Percentiles rank a stretch among this genome's conserved stretches.
Evolutionary conservation across 1,140 invertebrate species (phyloP).

Genomic region (Cecropterus lyciades): DNA sequence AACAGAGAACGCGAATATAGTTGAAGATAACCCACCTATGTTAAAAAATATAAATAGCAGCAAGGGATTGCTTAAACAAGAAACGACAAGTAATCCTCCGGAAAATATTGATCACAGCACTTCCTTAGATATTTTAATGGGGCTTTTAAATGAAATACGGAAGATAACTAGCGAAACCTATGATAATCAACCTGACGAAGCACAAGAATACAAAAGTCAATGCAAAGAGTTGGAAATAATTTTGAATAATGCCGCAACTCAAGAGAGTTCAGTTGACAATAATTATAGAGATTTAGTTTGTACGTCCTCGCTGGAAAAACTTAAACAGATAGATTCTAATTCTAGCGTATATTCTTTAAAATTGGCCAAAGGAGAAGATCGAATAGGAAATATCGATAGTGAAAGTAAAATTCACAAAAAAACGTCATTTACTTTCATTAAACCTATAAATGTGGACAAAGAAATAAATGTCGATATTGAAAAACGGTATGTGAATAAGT

Average conservation of each 20-base stretch:
- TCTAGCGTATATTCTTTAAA: constrained; percentile 49
- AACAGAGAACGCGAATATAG: neutral
- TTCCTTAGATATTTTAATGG: constrained; percentile 70
- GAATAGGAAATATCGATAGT: too few relatives aligned
- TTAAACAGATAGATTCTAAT: constrained; percentile 46
- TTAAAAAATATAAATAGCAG: neutral
- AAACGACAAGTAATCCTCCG: constrained; percentile 9
- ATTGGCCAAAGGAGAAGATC: constrained; percentile 41
- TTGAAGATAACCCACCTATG: neutral
- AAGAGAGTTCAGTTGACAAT: constrained; percentile 42
- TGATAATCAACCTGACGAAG: constrained; percentile 25
- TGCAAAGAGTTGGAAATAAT: constrained; percentile 50
- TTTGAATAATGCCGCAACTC: constrained; percentile 45
- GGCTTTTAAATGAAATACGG: constrained; percentile 71
- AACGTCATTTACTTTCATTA: neutral
- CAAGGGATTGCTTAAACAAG: neutral
- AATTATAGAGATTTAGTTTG: constrained; percentile 46
- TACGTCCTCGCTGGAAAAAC: constrained; percentile 46
- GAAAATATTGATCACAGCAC: constrained; percentile 57
- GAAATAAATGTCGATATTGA: constrained; percentile 51
- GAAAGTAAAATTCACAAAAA: constrained; percentile 24
- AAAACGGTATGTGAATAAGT: constrained; percentile 45
- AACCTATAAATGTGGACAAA: constrained; percentile 53
- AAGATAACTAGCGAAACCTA: constrained; percentile 58
- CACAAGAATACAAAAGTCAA: constrained; percentile 20